Evolutionary conservation across 2,888 invertebrate species (phyloP).

Genomic region (Entomobrya proxima): DNA sequence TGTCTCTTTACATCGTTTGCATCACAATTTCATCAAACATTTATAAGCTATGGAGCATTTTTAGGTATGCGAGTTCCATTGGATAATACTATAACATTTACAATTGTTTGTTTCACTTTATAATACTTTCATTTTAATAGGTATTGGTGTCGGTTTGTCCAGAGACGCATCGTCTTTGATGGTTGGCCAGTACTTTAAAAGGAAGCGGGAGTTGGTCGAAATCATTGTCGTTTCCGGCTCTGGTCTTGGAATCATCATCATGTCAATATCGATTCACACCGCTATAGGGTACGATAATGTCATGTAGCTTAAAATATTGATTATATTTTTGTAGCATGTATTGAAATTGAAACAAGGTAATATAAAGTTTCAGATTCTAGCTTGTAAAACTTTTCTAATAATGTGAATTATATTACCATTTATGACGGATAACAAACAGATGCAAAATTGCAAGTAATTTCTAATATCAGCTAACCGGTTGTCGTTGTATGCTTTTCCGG

Average conservation of each 20-base stretch:
- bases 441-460: too few species aligned
- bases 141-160: constrained; percentile 90
- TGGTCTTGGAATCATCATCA: constrained; percentile 82
- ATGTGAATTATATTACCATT: background rate
- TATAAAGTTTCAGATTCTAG: background rate
- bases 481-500: too few species aligned
- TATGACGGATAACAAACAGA: constrained; percentile 33
- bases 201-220: constrained; percentile 89
- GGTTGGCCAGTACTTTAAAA: constrained; percentile 94
- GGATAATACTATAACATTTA: background rate
- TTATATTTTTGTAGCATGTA: background rate
- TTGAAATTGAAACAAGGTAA: background rate
- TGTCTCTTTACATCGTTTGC: constrained; percentile 80
- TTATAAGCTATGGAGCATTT: constrained; percentile 78
- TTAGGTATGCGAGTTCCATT: constrained; percentile 76
- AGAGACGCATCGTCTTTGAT: constrained; percentile 91
- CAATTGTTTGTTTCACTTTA: background rate
- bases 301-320: background rate
- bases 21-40: constrained; percentile 78
- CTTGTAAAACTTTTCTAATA: background rate
- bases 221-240: constrained; percentile 91
- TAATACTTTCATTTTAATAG: constrained; percentile 78
- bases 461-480: too few species aligned
- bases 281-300: constrained; percentile 62
- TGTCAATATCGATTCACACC: constrained; percentile 64